A percentile compares a stretch with the other conserved stretches of the same genome.
Conservation (phyloP, 2,797 vertebrate species). For the Lacerta agilis region DNA sequence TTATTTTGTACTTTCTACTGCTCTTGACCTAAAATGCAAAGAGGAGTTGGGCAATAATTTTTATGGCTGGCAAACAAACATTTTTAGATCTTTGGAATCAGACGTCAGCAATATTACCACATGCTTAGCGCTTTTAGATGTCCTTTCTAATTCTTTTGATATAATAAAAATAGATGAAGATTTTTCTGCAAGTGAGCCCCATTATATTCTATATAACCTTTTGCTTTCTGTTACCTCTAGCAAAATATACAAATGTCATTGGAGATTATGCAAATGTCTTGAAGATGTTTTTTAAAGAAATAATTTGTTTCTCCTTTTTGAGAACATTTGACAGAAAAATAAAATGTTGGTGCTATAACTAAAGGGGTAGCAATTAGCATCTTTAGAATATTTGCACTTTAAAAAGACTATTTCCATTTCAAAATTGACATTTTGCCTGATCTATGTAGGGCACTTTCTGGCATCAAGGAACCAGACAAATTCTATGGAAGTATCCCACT, state of each 20-base stretch:
- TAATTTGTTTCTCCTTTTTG: neutral
- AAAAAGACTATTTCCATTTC: neutral
- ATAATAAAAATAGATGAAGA: conserved; percentile 33
- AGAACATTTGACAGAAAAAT: neutral
- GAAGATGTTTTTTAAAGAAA: conserved; percentile 1
- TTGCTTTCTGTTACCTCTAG: conserved; percentile 9
- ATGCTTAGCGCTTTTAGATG: conserved; percentile 35
- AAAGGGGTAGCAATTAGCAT: neutral
- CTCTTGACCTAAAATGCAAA: conserved; percentile 25
- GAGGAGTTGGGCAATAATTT: neutral
- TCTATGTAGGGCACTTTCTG: neutral
- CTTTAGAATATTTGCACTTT: neutral
- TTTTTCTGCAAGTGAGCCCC: conserved; percentile 1
- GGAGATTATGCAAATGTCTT: conserved; percentile 8
- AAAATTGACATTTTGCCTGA: neutral
- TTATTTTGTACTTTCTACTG: neutral
- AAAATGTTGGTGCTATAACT: neutral
- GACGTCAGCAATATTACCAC: conserved; percentile 37
- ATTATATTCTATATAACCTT: conserved; percentile 2
- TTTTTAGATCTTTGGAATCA: conserved; percentile 42
- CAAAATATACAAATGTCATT: neutral
- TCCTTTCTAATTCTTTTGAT: conserved; percentile 27
- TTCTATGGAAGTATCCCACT: neutral
- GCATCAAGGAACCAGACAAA: neutral
- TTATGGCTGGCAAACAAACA: conserved; percentile 32